phyloP scores from a whole-genome alignment of 2,113 vertebrate genomes.

The Ammodytes marinus region DNA sequence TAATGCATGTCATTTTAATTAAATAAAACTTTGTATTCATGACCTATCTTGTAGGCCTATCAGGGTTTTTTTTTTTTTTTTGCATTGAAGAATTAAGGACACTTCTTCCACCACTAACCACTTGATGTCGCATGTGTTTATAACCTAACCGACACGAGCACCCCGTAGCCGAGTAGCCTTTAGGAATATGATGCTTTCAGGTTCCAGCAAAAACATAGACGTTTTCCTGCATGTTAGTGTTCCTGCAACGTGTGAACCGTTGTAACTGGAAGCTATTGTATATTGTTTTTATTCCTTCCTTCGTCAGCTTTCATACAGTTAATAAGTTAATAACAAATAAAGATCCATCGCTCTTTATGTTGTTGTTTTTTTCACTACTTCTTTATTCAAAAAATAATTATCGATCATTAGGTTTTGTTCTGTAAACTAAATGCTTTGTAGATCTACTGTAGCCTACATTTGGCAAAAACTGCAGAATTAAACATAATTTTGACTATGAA shows the following conservation, averaged over 20 bases:
- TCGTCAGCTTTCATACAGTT: not conserved
- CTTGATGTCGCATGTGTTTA: constrained; percentile 43
- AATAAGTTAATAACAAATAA: rapidly evolving
- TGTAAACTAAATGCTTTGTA: too few species aligned
- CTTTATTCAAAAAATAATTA: too few species aligned
- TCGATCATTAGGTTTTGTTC: too few species aligned
- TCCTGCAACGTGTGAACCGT: not conserved
- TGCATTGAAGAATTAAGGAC: not conserved
- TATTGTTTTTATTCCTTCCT: too few species aligned
- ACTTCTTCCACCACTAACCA: constrained; percentile 15
- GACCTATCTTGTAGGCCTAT: not conserved
- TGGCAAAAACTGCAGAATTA: too few species aligned
- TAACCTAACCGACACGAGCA: not conserved
- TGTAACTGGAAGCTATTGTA: not conserved
- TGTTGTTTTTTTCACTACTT: too few species aligned
- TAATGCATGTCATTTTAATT: not conserved
- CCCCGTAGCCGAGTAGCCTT: constrained; percentile 28
- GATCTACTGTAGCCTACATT: too few species aligned
- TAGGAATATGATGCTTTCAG: constrained; percentile 20
- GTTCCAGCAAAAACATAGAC: not conserved
- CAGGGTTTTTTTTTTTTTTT: not conserved
- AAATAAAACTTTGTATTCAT: not conserved
- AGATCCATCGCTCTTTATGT: too few species aligned
- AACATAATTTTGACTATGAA: too few species aligned
- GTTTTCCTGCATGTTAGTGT: rapidly evolving